phyloP scores from a whole-genome alignment of 2,888 invertebrate genomes.

The Tipula confusa region DNA sequence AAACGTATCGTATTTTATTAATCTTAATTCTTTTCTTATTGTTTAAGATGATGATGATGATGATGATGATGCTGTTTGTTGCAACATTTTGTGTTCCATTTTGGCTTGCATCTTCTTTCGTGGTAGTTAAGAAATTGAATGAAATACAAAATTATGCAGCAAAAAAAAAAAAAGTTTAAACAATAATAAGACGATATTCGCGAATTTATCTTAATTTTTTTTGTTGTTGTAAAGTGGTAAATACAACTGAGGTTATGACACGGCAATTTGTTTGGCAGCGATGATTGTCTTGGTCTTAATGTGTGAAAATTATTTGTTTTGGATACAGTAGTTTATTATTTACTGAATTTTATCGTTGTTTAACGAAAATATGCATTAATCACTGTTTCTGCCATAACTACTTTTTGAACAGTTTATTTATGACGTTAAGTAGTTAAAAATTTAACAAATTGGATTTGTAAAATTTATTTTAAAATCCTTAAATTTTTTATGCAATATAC shows the following conservation, averaged over 20 bases:
- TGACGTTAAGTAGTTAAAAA: no score
- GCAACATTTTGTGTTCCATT: background rate
- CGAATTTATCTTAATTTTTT: conserved; percentile 5
- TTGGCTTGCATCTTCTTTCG: background rate
- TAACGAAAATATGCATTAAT: background rate
- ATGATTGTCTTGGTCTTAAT: conserved; percentile 17
- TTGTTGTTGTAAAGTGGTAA: no score
- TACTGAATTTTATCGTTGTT: background rate
- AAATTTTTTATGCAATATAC: no score
- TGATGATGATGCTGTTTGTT: conserved; percentile 21
- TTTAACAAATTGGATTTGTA: no score
- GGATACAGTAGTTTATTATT: background rate
- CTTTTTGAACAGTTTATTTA: no score
- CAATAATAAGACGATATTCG: conserved; percentile 3
- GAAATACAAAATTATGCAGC: background rate
- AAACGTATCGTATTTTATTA: conserved; percentile 25
- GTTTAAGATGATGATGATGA: background rate
- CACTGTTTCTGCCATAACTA: background rate
- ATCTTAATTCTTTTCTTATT: conserved; percentile 25
- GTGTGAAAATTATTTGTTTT: conserved; percentile 25
- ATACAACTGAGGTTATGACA: conserved; percentile 12
- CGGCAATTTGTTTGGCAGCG: conserved; percentile 3
- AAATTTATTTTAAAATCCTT: no score
- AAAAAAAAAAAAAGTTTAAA: background rate
- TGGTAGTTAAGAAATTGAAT: background rate